Percentiles rank a stretch among this genome's conserved stretches.
These are phyloP conservation scores for Ibycter americanus DNA, from an alignment of 2,797 vertebrate genomes.

Conservation along the genomic window DNA sequence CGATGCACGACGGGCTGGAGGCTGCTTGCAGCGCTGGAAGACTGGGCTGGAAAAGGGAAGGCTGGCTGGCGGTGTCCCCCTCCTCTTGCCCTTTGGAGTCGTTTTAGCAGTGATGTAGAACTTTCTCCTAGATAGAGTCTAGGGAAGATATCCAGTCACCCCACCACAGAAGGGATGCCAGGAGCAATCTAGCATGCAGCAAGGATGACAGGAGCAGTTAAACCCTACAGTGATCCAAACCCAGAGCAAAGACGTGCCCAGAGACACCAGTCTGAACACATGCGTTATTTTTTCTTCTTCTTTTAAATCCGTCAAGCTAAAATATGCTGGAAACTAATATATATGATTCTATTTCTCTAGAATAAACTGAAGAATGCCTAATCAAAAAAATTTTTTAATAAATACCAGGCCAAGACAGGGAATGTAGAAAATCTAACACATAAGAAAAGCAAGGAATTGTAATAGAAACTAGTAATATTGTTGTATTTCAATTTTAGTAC, in stretches of 20 bases:
- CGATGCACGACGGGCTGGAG: rapidly evolving
- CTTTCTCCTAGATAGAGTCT: not conserved
- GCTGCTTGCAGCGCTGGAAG: not conserved
- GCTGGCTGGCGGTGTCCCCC: not conserved
- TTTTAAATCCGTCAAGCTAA: not conserved
- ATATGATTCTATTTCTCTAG: not conserved
- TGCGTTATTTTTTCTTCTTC: not conserved
- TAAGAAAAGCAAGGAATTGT: not conserved
- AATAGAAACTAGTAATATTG: not conserved
- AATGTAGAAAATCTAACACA: rapidly evolving
- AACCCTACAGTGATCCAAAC: not conserved
- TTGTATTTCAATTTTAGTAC: not conserved
- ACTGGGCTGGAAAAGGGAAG: not conserved
- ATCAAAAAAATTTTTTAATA: not conserved
- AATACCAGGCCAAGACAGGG: not conserved
- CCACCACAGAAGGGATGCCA: not conserved
- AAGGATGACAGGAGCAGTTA: not conserved
- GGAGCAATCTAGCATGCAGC: not conserved
- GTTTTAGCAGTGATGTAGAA: rapidly evolving
- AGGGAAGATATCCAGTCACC: not conserved
- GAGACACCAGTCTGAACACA: not conserved
- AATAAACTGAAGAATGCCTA: not conserved
- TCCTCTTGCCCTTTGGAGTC: not conserved
- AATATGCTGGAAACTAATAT: not conserved
- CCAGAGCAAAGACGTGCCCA: not conserved